These are phyloP conservation scores for Eilema griseolum DNA, from an alignment of 2,888 invertebrate genomes.

Conservation along the genomic window DNA sequence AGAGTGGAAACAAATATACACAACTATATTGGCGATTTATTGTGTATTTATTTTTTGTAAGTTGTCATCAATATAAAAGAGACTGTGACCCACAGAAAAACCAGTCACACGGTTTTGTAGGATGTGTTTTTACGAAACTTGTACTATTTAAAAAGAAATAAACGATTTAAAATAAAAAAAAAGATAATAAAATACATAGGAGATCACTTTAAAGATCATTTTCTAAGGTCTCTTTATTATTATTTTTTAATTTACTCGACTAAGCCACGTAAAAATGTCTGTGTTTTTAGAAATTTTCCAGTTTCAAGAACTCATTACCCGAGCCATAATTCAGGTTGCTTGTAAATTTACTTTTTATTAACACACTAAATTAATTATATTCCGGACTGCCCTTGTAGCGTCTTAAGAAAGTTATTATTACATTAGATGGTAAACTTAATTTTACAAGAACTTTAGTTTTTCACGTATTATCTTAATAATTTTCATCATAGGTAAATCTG, in stretches of 20 bases:
- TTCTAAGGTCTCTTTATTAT: too few relatives aligned
- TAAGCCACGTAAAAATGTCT: background rate
- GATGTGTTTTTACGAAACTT: too few relatives aligned
- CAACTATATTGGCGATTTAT: too few relatives aligned
- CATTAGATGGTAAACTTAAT: conserved; percentile 6
- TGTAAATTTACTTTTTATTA: conserved; percentile 17
- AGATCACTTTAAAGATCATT: background rate
- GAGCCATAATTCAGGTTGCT: conserved; percentile 8
- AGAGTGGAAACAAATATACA: too few relatives aligned
- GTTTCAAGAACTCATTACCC: conserved; percentile 20
- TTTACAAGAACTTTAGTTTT: conserved; percentile 1
- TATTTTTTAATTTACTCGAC: background rate
- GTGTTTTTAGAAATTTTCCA: background rate
- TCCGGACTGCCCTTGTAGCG: conserved; percentile 10
- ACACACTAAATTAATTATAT: conserved; percentile 20
- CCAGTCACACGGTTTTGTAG: too few relatives aligned
- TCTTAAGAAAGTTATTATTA: conserved; percentile 8
- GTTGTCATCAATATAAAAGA: too few relatives aligned
- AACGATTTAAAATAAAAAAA: too few relatives aligned
- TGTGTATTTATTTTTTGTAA: too few relatives aligned
- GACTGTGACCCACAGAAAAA: too few relatives aligned
- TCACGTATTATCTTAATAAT: background rate
- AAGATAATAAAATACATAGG: background rate
- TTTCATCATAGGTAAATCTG: background rate
- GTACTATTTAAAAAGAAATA: too few relatives aligned